Evolutionary conservation across 2,797 vertebrate genomes (phyloP), one percentile per base, ranked within the genome.

Genomic region (Periparus ater): DNA sequence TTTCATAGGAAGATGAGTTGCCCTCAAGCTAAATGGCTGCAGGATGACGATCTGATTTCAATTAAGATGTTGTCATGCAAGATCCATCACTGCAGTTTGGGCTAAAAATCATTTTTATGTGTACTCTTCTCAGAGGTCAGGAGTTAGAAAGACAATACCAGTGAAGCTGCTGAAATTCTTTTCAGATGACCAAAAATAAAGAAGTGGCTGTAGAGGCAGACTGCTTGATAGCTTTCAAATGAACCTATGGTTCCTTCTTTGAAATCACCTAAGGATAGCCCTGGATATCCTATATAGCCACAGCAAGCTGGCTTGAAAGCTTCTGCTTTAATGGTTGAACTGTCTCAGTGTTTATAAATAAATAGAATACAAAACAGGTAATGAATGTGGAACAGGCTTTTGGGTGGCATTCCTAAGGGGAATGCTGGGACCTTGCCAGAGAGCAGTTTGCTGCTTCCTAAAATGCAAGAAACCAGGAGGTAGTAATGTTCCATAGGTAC

Each of bases 401-500:
- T 26, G 71, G 20, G 70, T 51, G 30, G 26, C 51, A 40, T 73
- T 78, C 20, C 38, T 27, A 21, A 51, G 71, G n/a, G 38, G 32
- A 34, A 6, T 32, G 48, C 18, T 27, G 18, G 25, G 51, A 57
- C 20, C 17, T 70, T 84, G 44, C 57, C 36, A 4, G 26, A 40
- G 42, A 45, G 27, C 53, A 45, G 17, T 51, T 63, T 54, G 34
- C 40, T 4, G 1, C n/a, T 91, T 70, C 30, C 30, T 75, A 5
- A 76, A 55, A 29, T 57, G n/a, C 8, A 17, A 21, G 47, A 45
- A 54, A 20, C 4, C 6, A 9, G 40, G 1, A 62, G 38, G 16
- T 15, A 18, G 27, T 51, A 0, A 2, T 11, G 25, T 25, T 75
- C 30, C 3, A 0, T 45, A 4, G 36, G 22, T 48, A 6, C 2